Base-by-base conservation (phyloP, 2,888 invertebrate genomes). In the Drosophila falleni region DNA sequence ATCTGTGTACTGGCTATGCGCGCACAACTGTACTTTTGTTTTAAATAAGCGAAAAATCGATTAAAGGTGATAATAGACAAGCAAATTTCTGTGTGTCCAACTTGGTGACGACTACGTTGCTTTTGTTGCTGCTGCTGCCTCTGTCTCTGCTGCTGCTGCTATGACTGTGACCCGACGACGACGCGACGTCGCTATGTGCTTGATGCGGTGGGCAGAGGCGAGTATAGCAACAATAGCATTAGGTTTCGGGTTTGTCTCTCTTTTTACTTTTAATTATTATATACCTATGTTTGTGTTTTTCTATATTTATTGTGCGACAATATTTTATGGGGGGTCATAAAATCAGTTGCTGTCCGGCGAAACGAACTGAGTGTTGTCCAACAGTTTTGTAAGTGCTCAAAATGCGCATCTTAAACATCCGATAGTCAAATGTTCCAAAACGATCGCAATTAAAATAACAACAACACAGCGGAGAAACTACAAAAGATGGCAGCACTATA, bases 41-140 rank as follows among this genome's bases (percentile, higher is more conserved):
- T 89, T 80, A 86, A 88, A 89, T 87, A 88, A 85, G 86, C 87
- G 82, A 89, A 89, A 90, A 86, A 89, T 86, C 89, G 89, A 90
- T 90, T 87, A 88, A 87, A 89, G 87, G 90, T 87, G 90, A 89
- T 90, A 87, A 87, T 89, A 90, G 80, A 90, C 90, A 88, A 86
- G 89, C 89, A 80, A 85, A 85, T 86, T 85, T 89, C 82, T 82
- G 77, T 79, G 76, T 81, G 83, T 89, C 88, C 89, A 83, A 83
- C 83, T 80, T 83, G 77, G 80, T 76, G 80, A 69, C 80, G 76
- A 63, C 66, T 71, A 88, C 69, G 58, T 73, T 66, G 69, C 71
- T 49, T 37, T 42, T 44, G 23, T 42, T 44, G 23, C 41, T 13
- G 23, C 33, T 15, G 51, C 35, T n/a, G 26, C 47, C 50, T 41